Evolutionary conservation across 2,113 vertebrate genomes (phyloP).

Genomic region (Hippocampus mohnikei): DNA sequence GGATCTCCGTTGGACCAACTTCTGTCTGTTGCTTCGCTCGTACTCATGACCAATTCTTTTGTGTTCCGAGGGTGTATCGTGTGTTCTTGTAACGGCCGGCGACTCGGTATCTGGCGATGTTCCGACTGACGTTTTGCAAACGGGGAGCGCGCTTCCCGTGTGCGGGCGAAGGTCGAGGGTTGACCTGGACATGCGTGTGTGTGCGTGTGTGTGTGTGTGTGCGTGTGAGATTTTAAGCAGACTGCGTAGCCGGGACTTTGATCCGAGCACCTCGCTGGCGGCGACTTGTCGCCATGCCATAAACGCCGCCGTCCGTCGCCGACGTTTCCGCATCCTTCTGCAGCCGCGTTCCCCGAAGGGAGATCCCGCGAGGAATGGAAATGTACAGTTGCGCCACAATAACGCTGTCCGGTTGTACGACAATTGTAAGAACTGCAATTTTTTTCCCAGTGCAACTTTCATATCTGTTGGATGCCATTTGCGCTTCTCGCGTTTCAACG

Average conservation of each 20-base stretch:
- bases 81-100: conserved; percentile 69
- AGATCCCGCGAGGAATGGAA: conserved; percentile 66
- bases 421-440: conserved; percentile 75
- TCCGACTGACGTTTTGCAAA: conserved; percentile 57
- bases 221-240: conserved; percentile 66
- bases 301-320: conserved; percentile 58
- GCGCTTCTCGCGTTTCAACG: conserved; percentile 72
- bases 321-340: conserved; percentile 58
- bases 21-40: conserved; percentile 70
- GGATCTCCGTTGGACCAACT: conserved; percentile 69
- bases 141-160: conserved; percentile 43
- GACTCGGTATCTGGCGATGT: conserved; percentile 63
- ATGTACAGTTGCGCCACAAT: conserved; percentile 76
- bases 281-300: conserved; percentile 66
- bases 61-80: conserved; percentile 72
- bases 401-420: conserved; percentile 75
- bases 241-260: conserved; percentile 69
- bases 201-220: conserved; percentile 30
- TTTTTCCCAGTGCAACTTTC: conserved; percentile 76
- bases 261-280: conserved; percentile 65
- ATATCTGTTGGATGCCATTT: conserved; percentile 73
- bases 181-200: conserved; percentile 40
- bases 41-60: conserved; percentile 64
- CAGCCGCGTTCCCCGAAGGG: conserved; percentile 59
- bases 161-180: conserved; percentile 59